These are phyloP conservation scores for Phyllostomus discolor DNA, from an alignment of 2,113 vertebrate species.

Conservation along the genomic window DNA sequence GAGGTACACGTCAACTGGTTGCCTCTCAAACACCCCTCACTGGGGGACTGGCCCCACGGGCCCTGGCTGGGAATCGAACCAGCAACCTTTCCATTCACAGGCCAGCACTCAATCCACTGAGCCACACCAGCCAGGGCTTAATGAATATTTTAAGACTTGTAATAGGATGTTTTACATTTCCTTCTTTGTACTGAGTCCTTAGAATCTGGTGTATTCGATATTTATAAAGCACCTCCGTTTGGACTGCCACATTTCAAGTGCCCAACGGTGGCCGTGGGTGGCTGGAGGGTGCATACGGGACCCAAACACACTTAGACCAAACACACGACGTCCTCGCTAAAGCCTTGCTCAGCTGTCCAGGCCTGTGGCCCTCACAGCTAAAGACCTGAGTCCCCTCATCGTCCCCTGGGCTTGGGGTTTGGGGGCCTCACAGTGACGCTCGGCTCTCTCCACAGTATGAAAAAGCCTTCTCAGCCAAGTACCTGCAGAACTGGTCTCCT, in stretches of 20 bases:
- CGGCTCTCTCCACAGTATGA: constrained; percentile 70
- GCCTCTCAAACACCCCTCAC: too few relatives aligned
- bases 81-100: too few relatives aligned
- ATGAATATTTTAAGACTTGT: background rate
- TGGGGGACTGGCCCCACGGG: too few relatives aligned
- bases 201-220: background rate
- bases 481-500: constrained; percentile 73
- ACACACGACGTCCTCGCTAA: background rate
- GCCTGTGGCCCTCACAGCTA: background rate
- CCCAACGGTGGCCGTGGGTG: background rate
- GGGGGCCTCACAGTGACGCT: background rate
- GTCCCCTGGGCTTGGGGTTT: background rate
- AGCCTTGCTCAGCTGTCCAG: background rate
- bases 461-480: constrained; percentile 65
- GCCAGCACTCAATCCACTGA: too few relatives aligned
- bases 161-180: background rate
- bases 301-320: background rate
- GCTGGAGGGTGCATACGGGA: background rate
- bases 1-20: too few relatives aligned
- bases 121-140: too few relatives aligned
- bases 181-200: background rate
- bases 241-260: background rate
- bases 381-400: background rate
- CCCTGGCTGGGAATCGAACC: too few relatives aligned
- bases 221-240: background rate